phyloP scores from a whole-genome alignment of 2,113 vertebrate genomes.

The Corydoras maculifer region DNA sequence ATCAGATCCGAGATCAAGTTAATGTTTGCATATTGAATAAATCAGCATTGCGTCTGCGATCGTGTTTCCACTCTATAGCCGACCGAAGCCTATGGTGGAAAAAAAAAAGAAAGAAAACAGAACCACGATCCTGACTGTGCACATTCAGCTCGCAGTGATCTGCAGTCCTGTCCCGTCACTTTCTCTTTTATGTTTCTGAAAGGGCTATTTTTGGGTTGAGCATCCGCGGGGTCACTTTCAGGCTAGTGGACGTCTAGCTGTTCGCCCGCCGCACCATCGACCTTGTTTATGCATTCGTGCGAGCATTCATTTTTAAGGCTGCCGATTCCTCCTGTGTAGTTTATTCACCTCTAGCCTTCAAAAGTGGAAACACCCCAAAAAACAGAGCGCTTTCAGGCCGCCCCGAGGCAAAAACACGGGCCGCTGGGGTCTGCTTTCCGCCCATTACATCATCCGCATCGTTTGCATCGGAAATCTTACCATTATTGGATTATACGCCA shows the following conservation, averaged over 20 bases:
- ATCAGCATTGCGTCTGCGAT: not conserved
- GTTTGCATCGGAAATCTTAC: not conserved
- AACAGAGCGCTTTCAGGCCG: not conserved
- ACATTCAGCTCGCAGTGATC: slow-evolving; percentile 3
- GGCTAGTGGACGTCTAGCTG: not conserved
- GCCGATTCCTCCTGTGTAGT: slow-evolving; percentile 7
- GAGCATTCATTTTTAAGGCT: slow-evolving; percentile 38
- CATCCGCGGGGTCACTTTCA: slow-evolving; percentile 1
- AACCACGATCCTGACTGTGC: not conserved
- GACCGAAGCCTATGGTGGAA: not conserved
- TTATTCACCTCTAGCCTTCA: not conserved
- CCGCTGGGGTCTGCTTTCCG: slow-evolving; percentile 6
- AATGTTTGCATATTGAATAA: not conserved
- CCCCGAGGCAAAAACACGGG: not conserved
- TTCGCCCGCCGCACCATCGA: slow-evolving; percentile 30
- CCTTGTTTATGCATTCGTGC: slow-evolving; percentile 36
- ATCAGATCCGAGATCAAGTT: not conserved
- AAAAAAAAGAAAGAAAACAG: not conserved
- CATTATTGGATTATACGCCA: not conserved
- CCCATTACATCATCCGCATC: slow-evolving; percentile 28
- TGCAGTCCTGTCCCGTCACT: not conserved
- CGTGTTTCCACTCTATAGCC: not conserved
- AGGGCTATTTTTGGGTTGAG: too few relatives aligned
- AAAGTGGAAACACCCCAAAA: too few relatives aligned
- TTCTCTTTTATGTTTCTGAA: not conserved